These are phyloP conservation scores for Tolmerus cingulatus DNA, from an alignment of 2,888 invertebrate species.

Conservation along the genomic window DNA sequence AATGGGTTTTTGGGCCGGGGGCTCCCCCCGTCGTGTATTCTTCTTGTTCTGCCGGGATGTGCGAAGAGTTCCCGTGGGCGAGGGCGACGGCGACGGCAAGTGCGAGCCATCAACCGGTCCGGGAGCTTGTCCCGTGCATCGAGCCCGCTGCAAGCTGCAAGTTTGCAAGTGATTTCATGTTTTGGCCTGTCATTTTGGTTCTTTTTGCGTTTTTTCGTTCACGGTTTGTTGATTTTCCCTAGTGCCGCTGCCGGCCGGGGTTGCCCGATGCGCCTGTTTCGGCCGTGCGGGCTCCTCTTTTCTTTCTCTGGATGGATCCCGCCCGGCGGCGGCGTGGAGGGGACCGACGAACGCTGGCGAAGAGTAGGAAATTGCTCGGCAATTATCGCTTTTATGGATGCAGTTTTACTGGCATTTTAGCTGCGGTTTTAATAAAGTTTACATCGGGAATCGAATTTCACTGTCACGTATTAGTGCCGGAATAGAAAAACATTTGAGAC, in stretches of 20 bases:
- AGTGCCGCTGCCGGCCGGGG: slow-evolving; percentile 4
- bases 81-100: not conserved
- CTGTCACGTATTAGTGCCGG: not conserved
- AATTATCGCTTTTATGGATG: not conserved
- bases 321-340: not conserved
- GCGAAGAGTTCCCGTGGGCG: not conserved
- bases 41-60: not conserved
- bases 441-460: not conserved
- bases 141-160: not conserved
- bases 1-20: not conserved
- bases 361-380: not conserved
- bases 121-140: not conserved
- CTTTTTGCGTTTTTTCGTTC: slow-evolving; percentile 4
- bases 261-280: not conserved
- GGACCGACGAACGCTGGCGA: not conserved
- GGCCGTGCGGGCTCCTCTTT: not conserved
- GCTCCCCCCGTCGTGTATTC: not conserved
- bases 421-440: not conserved
- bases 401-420: not conserved
- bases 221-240: slow-evolving; percentile 41
- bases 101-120: not conserved
- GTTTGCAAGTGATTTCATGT: slow-evolving; percentile 37
- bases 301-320: not conserved
- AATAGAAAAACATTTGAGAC: not conserved
- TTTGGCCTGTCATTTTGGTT: slow-evolving; percentile 7